phyloP scores from a whole-genome alignment of 2,888 invertebrate species.

The Aelia acuminata region DNA sequence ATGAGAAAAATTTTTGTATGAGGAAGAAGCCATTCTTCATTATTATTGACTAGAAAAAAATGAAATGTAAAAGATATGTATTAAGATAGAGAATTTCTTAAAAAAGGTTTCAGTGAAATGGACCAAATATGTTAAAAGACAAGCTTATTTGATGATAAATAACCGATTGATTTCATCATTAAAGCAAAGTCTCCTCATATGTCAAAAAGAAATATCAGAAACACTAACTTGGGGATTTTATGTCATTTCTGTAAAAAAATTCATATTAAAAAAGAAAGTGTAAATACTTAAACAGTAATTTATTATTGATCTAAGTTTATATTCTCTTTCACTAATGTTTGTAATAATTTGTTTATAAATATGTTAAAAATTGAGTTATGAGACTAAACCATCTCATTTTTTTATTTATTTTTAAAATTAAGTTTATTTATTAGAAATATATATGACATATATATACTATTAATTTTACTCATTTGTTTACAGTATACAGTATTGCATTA shows the following conservation, averaged over 20 bases:
- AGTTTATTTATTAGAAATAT: conserved; percentile 38
- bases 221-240: background rate
- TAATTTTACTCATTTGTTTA: conserved; percentile 23
- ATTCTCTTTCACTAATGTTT: conserved; percentile 41
- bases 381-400: background rate
- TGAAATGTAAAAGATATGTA: background rate
- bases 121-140: background rate
- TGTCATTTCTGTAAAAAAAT: conserved; percentile 1
- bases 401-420: conserved; percentile 28
- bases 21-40: background rate
- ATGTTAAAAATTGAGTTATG: conserved; percentile 12
- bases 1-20: background rate
- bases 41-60: background rate
- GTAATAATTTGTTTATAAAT: conserved; percentile 37
- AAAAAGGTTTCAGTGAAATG: background rate
- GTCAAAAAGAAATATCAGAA: background rate
- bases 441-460: background rate
- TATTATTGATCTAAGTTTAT: conserved; percentile 19
- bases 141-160: background rate
- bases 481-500: conserved; percentile 5
- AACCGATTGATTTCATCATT: background rate
- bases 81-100: background rate
- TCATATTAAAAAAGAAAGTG: background rate
- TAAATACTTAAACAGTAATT: conserved; percentile 21
- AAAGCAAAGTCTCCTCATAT: background rate